Percentiles rank a stretch among this genome's conserved stretches.
These are phyloP conservation scores for Bubo bubo DNA, from an alignment of 2,113 vertebrate species.

Conservation along the genomic window DNA sequence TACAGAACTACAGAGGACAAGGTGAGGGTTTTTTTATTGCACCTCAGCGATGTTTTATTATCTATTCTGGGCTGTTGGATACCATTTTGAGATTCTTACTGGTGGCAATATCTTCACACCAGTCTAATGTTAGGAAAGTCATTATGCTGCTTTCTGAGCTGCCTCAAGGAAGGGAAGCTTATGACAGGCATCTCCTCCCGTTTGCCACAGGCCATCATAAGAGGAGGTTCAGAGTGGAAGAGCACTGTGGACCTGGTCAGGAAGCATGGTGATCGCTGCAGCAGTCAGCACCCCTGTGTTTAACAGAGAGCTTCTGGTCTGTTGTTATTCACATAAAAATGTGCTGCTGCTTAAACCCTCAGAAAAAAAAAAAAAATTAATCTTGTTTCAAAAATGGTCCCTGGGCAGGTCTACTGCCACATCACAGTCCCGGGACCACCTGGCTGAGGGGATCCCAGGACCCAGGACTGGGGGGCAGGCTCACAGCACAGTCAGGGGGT, in stretches of 20 bases:
- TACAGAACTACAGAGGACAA: neutral
- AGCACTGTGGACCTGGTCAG: neutral
- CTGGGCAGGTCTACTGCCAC: neutral
- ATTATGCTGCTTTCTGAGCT: neutral
- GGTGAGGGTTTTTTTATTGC: neutral
- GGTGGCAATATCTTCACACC: neutral
- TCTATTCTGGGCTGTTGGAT: neutral
- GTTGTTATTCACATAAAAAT: neutral
- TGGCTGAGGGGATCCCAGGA: neutral
- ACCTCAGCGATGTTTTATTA: neutral
- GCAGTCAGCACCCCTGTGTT: neutral
- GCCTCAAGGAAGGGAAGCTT: neutral
- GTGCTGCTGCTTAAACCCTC: neutral
- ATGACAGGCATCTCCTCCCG: neutral
- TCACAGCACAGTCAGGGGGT: rapidly evolving
- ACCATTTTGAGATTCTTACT: neutral
- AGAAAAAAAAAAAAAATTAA: neutral
- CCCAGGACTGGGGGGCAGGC: neutral
- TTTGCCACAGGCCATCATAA: neutral
- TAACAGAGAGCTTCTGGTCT: neutral
- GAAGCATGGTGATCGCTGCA: neutral
- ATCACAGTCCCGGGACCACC: neutral
- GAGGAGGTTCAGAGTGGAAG: neutral
- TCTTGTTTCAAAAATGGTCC: neutral
- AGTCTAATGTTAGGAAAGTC: neutral